Base-by-base conservation (phyloP, 2,797 vertebrate species). In the Eleutherodactylus coqui region DNA sequence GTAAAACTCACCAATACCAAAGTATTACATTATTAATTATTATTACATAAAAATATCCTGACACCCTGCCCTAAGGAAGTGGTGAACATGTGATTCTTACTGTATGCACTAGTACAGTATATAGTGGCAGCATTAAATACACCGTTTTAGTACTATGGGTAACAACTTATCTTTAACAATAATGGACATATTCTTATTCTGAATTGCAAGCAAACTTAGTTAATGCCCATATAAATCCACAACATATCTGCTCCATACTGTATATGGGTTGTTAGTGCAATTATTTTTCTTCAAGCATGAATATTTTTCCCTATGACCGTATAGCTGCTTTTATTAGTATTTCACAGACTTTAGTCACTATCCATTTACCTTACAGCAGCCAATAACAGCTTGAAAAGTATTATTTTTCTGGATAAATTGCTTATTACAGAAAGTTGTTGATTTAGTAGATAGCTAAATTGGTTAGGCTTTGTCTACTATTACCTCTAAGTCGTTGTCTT, bases 341-440 rank as follows among this genome's bases (percentile, higher is more conserved):
- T 17, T 75, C 14, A 5, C 11, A 75, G 43, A 17, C 32, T 24
- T 21, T 78, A 29, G 11, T 38, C 21, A 41, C 36, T 78, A 38
- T 58, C 17, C 21, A 58, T 38, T 55, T 41, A 36, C 55, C 32
- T 36, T 34, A 38, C 34, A 24, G 29, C 36, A 79, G 24, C 55
- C 78, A 79, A 60, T 58, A 78, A 58, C 24, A 38, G 49, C 32
- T 78, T 58, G 47, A 78, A 78, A 78, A 53, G 36, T 78, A 78
- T 78, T 78, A 58, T 69, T 53, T 60, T 82, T 64, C 10, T 70
- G 84, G 79, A 79, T 86, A 86, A 36, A 16, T 75, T 86, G 79
- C 43, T 62, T 81, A 75, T 47, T 75, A 79, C 11, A 64, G 70
- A 60, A 67, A 19, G 43, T 82, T 58, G 70, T 86, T 86, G 69